Evolutionary conservation across 2,888 invertebrate genomes (phyloP), one percentile per base, ranked within the genome.

Genomic region (Pterobdella sp.): DNA sequence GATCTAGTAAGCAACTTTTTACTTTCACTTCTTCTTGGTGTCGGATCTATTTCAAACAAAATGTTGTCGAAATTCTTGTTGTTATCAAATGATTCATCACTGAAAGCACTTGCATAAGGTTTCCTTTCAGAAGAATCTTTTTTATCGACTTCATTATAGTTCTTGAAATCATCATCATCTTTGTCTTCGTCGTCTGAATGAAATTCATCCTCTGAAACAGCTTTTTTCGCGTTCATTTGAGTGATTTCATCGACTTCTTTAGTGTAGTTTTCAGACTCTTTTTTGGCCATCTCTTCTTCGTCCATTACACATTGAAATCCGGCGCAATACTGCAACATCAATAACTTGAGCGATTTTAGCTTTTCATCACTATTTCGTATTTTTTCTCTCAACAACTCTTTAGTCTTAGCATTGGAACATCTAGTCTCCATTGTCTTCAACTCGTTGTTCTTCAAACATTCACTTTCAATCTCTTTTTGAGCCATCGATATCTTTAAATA

Each of bases 321-420:
- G 1, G 94, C 91, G 85, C 94, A 96, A 84, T 93, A 92, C 84
- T 95, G 94, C 77, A 96, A 86, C 90, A 95, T 91, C 77, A 95
- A 88, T 72, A 95, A 90, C 69, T 94, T 93, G 76, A 96, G 86
- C 0, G 93, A 93, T 84, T 92, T 92, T 7, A 93, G 90, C 80
- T 92, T 90, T 77, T 91, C 89, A 81, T 94, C 94, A 64, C 91
- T 89, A 80, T 90, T 89, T 77, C 84, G 83, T 37, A 87, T 83
- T 31, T 85, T 63, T 22, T 42, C 73, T 32, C 52, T 64, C 37
- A 75, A 72, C 14, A 72, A 42, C 10, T 36, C 37, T 29, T 77
- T 77, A 42, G 77, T 77, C 72, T 76, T 73, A 18, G 63, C 66
- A 37, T 76, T 72, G 60, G 84, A 82, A 29, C 79, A 78, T 0